Conservation (phyloP, 2,888 invertebrate species). For the Embidobia sp. region DNA sequence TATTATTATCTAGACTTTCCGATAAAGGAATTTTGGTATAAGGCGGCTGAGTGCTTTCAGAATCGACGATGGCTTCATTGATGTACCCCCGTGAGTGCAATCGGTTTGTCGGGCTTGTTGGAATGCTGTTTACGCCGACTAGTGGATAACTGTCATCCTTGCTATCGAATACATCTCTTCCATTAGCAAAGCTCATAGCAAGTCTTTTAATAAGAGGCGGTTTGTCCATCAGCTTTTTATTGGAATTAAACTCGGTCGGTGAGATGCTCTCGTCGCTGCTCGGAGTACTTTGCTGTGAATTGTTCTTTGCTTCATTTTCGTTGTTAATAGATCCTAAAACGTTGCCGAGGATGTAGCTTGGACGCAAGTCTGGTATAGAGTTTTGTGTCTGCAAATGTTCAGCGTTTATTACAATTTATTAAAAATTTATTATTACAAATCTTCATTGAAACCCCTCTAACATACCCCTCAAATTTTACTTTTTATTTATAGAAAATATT, state of each 20-base stretch:
- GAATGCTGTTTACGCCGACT: slow-evolving; percentile 87
- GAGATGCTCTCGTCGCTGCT: slow-evolving; percentile 94
- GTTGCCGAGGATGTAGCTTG: slow-evolving; percentile 84
- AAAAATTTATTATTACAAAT: too few species aligned
- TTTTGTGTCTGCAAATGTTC: slow-evolving; percentile 83
- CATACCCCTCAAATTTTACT: too few species aligned
- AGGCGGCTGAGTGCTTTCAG: slow-evolving; percentile 80
- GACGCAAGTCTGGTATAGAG: slow-evolving; percentile 86
- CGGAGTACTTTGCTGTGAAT: slow-evolving; percentile 84
- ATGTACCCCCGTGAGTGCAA: slow-evolving; percentile 90
- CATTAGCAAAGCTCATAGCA: slow-evolving; percentile 87
- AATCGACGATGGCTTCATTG: slow-evolving; percentile 89
- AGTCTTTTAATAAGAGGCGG: slow-evolving; percentile 90
- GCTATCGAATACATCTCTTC: slow-evolving; percentile 80
- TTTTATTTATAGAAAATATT: too few species aligned
- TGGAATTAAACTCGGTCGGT: slow-evolving; percentile 93
- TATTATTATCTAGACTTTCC: slow-evolving; percentile 78
- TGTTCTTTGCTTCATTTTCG: slow-evolving; percentile 78
- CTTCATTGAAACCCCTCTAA: too few species aligned
- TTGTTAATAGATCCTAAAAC: slow-evolving; percentile 81
- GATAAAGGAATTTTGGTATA: slow-evolving; percentile 77
- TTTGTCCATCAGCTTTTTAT: slow-evolving; percentile 90
- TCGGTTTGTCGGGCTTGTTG: slow-evolving; percentile 85
- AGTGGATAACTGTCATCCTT: slow-evolving; percentile 90
- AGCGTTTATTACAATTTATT: too few species aligned